Conservation (phyloP, 2,113 vertebrate genomes). For the Mesembrinibis cayennensis region DNA sequence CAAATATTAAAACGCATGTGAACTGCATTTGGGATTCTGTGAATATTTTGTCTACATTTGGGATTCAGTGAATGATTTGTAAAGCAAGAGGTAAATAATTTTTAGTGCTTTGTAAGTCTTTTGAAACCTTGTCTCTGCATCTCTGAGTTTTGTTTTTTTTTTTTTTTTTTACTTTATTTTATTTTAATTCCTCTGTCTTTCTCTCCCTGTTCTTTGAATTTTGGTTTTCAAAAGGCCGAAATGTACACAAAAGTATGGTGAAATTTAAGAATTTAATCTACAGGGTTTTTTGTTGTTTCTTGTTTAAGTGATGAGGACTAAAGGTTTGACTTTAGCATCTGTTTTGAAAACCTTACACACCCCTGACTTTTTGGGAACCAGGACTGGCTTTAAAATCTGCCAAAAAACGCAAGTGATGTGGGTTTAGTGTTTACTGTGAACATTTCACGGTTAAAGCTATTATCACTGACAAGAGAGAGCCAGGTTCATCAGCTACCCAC, state of each 20-base stretch:
- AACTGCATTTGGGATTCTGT: not conserved
- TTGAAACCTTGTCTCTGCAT: not conserved
- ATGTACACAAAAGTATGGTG: not conserved
- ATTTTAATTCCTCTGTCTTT: not conserved
- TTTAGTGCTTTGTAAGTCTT: not conserved
- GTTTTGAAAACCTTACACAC: not conserved
- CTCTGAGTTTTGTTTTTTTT: not conserved
- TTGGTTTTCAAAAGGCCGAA: not conserved
- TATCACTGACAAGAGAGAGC: not conserved
- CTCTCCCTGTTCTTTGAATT: not conserved
- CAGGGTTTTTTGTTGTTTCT: not conserved
- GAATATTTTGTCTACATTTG: not conserved
- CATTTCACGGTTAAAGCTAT: not conserved
- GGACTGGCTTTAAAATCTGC: not conserved
- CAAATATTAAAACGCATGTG: not conserved
- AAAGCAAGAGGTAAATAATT: not conserved
- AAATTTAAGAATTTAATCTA: not conserved
- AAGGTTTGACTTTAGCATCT: not conserved
- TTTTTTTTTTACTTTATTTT: not conserved
- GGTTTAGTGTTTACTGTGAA: not conserved
- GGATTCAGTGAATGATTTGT: not conserved
- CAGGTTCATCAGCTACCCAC: not conserved
- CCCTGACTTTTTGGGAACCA: not conserved
- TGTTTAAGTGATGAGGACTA: not conserved
- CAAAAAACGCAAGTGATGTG: not conserved